These are phyloP conservation scores for Siphamia tubifer DNA, from an alignment of 2,113 vertebrate species.

Conservation along the genomic window DNA sequence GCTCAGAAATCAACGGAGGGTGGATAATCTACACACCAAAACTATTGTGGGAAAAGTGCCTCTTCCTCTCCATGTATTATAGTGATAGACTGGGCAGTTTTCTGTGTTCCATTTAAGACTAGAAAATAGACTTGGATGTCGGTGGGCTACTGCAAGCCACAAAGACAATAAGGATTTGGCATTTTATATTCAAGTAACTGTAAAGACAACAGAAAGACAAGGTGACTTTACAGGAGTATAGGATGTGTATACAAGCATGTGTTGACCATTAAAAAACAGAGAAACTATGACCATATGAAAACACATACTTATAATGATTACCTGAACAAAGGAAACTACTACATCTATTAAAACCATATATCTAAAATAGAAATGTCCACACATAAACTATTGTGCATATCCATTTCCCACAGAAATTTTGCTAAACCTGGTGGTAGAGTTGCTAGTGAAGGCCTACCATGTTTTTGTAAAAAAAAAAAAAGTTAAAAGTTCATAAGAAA, in stretches of 20 bases:
- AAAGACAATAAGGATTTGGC: neutral
- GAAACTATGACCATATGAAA: conserved; percentile 47
- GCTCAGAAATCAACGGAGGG: conserved; percentile 65
- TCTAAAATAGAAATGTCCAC: neutral
- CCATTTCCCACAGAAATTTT: too few species aligned
- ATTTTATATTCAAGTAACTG: neutral
- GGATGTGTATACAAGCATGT: conserved; percentile 51
- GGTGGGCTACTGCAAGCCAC: conserved; percentile 10
- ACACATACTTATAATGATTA: conserved; percentile 10
- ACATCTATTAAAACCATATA: conserved; percentile 23
- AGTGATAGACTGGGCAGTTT: conserved; percentile 54
- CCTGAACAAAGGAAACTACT: conserved; percentile 2
- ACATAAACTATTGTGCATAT: neutral
- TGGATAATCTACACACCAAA: conserved; percentile 69
- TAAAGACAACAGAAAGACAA: neutral
- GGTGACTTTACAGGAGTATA: neutral
- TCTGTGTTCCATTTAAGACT: conserved; percentile 48
- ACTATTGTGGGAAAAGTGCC: conserved; percentile 68
- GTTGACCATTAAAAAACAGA: conserved; percentile 75
- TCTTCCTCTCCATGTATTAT: conserved; percentile 47
- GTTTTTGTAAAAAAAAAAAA: too few species aligned
- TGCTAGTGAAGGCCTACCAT: too few species aligned
- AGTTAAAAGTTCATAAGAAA: too few species aligned
- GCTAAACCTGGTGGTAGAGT: too few species aligned
- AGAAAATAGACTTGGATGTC: conserved; percentile 30